Evolutionary conservation across 2,888 invertebrate species (phyloP), one percentile per base, ranked within the genome.

Genomic region (Liopterus haemorrhoidalis): DNA sequence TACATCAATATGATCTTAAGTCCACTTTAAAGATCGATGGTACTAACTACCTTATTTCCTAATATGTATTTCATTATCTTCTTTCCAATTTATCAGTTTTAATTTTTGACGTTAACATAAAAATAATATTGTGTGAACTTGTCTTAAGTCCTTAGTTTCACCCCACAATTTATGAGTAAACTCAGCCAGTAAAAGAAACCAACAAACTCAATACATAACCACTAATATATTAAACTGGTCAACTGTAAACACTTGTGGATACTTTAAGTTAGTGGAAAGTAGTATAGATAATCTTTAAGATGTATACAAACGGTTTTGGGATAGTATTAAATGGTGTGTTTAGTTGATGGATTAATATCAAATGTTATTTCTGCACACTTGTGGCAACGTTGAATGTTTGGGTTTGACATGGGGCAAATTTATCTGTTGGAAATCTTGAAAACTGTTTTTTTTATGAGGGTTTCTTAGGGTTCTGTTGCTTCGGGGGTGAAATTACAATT

Each of bases 191-290:
- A 46, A 43, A 40, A 49, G 48, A 35, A 31, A 57, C 42, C 33
- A 18, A 18, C 30, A 4, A 45, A 54, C 50, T 60, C 59, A 59
- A 63, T 62, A 59, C 59, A 38, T 38, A 37, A 28, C 30, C 21
- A 21, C 18, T 20, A 24, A 57, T 21, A 46, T 51, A 39, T 49
- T 35, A 41, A 27, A 25, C 50, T 59, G 66, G 58, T 46, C 62
- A 38, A 58, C 59, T 58, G 56, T 54, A 63, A 63, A 64, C 66
- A 65, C 66, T 66, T 66, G 66, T 66, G 59, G 64, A 65, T 63
- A 59, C 59, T 62, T 62, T 59, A 58, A 62, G 60, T 59, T 61
- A 55, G 55, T 41, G 57, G 62, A 65, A 61, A 48, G 37, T 24
- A 63, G 62, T 65, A 63, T 66, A 54, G 65, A 62, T 59, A 33